Percentiles rank a stretch among this genome's conserved stretches.
These are phyloP conservation scores for Diploptera punctata DNA, from an alignment of 2,888 invertebrate genomes.

Conservation along the genomic window DNA sequence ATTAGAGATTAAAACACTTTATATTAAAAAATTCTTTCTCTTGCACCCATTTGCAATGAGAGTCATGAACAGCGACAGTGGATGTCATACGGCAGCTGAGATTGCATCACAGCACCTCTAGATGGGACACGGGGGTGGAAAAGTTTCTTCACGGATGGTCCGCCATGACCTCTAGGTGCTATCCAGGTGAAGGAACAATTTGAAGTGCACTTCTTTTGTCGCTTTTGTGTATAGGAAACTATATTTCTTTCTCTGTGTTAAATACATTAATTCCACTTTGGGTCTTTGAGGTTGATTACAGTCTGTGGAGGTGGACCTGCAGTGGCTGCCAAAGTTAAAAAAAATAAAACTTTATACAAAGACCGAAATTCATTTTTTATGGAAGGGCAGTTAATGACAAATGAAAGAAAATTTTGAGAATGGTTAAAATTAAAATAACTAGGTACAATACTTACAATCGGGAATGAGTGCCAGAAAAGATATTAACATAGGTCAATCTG, in stretches of 20 bases:
- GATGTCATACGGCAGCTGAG: neutral
- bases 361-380: too few relatives aligned
- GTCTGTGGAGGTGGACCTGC: conserved; percentile 41
- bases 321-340: conserved; percentile 10
- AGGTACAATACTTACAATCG: too few relatives aligned
- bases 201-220: conserved; percentile 50
- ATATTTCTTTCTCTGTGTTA: conserved; percentile 47
- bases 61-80: too few relatives aligned
- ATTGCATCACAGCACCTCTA: neutral
- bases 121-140: neutral
- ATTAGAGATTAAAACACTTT: too few relatives aligned
- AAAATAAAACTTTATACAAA: too few relatives aligned
- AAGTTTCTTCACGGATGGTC: neutral
- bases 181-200: conserved; percentile 49
- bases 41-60: too few relatives aligned
- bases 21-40: too few relatives aligned
- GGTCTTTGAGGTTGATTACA: conserved; percentile 47
- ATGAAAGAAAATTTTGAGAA: too few relatives aligned
- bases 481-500: too few relatives aligned
- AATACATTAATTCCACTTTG: conserved; percentile 49
- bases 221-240: conserved; percentile 45
- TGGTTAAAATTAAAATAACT: too few relatives aligned
- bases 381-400: too few relatives aligned
- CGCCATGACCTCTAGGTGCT: conserved; percentile 32
- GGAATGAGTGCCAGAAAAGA: too few relatives aligned